Conservation (phyloP, 2,888 invertebrate genomes). For the Marronus borbonicus region DNA sequence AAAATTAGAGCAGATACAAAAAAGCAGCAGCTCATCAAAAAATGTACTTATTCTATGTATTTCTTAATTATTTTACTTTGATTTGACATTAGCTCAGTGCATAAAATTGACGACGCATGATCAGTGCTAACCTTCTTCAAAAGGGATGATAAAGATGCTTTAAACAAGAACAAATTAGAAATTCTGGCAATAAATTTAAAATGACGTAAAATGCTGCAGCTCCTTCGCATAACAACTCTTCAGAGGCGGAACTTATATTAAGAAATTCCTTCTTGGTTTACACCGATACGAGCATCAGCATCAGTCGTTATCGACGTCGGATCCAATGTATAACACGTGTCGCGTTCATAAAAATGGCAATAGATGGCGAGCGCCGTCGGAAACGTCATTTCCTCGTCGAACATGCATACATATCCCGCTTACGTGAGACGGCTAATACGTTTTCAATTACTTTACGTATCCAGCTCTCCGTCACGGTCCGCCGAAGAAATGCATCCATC, state of each 20-base stretch:
- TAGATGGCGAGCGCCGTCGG: background rate
- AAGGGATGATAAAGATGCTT: no score
- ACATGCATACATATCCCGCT: background rate
- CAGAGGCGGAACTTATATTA: background rate
- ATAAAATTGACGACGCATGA: no score
- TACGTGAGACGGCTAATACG: conserved; percentile 11
- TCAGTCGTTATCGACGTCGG: background rate
- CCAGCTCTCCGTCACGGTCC: background rate
- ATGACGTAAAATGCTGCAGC: background rate
- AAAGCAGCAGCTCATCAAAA: no score
- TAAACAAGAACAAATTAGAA: no score
- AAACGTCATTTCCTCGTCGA: conserved; percentile 14
- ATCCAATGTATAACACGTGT: background rate
- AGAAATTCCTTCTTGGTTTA: background rate
- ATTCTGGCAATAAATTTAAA: background rate
- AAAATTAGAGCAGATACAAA: no score
- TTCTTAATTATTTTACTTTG: no score
- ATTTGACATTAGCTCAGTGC: no score
- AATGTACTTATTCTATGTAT: no score
- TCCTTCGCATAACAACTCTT: background rate
- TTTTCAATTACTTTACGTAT: conserved; percentile 13
- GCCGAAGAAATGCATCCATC: conserved; percentile 8
- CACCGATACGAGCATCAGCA: background rate
- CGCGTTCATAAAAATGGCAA: conserved; percentile 3
- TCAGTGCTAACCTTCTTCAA: no score